Conservation (phyloP, 2,888 invertebrate genomes). For the Drosophila austrosaltans region DNA sequence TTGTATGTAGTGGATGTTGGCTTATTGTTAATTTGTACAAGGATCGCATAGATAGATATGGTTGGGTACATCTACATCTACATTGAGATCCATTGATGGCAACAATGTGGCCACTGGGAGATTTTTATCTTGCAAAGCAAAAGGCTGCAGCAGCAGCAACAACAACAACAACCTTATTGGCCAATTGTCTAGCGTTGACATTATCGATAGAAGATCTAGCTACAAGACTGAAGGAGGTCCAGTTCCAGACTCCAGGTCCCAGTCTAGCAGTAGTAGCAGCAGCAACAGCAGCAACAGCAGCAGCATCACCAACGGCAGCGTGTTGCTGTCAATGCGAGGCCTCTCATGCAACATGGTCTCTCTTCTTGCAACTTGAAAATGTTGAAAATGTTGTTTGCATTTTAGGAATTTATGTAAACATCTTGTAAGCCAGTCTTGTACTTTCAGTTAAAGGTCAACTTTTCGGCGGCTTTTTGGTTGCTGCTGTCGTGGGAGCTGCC, state of each 20-base stretch:
- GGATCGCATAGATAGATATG: slow-evolving; percentile 47
- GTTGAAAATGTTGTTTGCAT: slow-evolving; percentile 77
- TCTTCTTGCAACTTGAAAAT: not conserved
- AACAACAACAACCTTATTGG: slow-evolving; percentile 75
- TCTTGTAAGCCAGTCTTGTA: slow-evolving; percentile 70
- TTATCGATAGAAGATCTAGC: slow-evolving; percentile 73
- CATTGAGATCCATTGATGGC: slow-evolving; percentile 70
- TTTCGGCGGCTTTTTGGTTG: slow-evolving; percentile 49
- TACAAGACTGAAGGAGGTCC: slow-evolving; percentile 48
- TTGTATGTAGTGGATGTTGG: slow-evolving; percentile 45
- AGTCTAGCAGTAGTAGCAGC: slow-evolving; percentile 35
- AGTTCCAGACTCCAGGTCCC: slow-evolving; percentile 24
- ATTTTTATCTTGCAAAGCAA: slow-evolving; percentile 63
- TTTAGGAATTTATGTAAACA: slow-evolving; percentile 82
- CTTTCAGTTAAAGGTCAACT: slow-evolving; percentile 75
- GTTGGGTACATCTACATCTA: slow-evolving; percentile 74
- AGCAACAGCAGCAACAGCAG: slow-evolving; percentile 7
- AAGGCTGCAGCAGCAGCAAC: slow-evolving; percentile 33
- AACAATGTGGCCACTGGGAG: slow-evolving; percentile 63
- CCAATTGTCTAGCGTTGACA: slow-evolving; percentile 81
- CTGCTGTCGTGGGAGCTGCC: slow-evolving; percentile 39
- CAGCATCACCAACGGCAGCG: slow-evolving; percentile 17
- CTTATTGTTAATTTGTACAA: slow-evolving; percentile 75
- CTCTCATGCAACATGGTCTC: slow-evolving; percentile 18
- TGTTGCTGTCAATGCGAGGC: slow-evolving; percentile 26